These are phyloP conservation scores for Phrynosoma platyrhinos DNA, from an alignment of 2,113 vertebrate genomes.

Conservation along the genomic window DNA sequence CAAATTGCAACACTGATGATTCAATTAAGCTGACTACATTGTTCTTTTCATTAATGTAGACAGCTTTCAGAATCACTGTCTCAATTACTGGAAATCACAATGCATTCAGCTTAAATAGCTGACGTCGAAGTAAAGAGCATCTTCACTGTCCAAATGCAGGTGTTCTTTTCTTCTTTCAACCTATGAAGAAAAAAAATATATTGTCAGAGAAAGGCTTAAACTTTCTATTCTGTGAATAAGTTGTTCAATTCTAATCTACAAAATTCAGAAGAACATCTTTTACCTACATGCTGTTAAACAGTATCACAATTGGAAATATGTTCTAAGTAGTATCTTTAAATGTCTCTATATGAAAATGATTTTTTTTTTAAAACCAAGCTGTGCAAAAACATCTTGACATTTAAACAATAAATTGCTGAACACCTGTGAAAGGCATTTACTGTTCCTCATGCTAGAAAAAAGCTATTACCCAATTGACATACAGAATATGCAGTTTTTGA, in stretches of 20 bases:
- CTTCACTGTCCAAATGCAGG: conserved; percentile 77
- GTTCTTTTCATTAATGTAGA: conserved; percentile 99
- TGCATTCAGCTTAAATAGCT: conserved; percentile 99
- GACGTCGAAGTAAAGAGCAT: conserved; percentile 85
- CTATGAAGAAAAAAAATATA: conserved; percentile 74
- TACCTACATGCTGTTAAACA: not conserved
- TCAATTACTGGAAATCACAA: conserved; percentile 99
- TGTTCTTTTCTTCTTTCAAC: conserved; percentile 79
- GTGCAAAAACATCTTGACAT: not conserved
- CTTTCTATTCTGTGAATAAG: conserved; percentile 14
- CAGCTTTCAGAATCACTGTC: conserved; percentile 99
- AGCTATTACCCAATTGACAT: not conserved
- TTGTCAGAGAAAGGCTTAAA: conserved; percentile 36
- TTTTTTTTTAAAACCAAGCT: not conserved
- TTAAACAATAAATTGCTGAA: not conserved
- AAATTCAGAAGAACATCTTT: not conserved
- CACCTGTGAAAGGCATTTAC: too few relatives aligned
- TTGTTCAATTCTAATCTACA: not conserved
- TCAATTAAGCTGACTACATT: conserved; percentile 99
- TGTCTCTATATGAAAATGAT: not conserved
- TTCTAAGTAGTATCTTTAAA: not conserved
- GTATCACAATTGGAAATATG: not conserved
- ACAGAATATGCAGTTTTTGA: not conserved
- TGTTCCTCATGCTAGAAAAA: not conserved
- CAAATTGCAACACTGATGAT: conserved; percentile 88